These are phyloP conservation scores for Meriones unguiculatus DNA, from an alignment of 2,113 vertebrate genomes.

Conservation along the genomic window DNA sequence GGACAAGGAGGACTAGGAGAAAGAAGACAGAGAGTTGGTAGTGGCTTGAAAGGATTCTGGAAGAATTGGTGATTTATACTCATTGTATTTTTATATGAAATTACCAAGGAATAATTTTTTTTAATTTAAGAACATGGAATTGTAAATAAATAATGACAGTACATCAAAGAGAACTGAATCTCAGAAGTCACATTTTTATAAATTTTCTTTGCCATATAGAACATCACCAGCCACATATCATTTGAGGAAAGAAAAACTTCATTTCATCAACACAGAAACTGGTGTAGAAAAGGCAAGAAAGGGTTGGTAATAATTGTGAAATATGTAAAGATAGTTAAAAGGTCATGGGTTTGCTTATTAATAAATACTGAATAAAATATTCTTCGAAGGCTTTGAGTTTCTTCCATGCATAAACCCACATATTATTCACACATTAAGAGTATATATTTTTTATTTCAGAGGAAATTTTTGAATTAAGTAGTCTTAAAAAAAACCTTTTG, in stretches of 20 bases:
- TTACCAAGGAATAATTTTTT: background rate
- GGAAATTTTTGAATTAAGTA: background rate
- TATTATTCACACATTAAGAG: background rate
- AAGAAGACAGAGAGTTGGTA: background rate
- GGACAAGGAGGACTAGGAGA: background rate
- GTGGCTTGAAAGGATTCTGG: background rate
- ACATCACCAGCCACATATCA: background rate
- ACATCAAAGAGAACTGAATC: background rate
- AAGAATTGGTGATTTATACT: background rate
- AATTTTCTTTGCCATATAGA: background rate
- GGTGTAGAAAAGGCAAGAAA: background rate
- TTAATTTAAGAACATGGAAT: background rate
- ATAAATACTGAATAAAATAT: conserved; percentile 41
- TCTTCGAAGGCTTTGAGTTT: conserved; percentile 38
- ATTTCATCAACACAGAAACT: background rate
- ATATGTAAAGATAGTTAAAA: background rate
- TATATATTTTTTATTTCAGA: conserved; percentile 10
- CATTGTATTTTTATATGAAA: background rate
- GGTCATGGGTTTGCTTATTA: background rate
- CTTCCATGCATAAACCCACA: background rate
- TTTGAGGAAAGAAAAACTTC: background rate
- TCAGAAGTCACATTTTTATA: background rate
- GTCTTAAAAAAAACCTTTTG: background rate
- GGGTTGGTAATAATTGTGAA: background rate
- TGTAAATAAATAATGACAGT: background rate